Evolutionary conservation across 2,113 vertebrate species (phyloP), one percentile per base, ranked within the genome.

Genomic region (Sprattus sprattus): DNA sequence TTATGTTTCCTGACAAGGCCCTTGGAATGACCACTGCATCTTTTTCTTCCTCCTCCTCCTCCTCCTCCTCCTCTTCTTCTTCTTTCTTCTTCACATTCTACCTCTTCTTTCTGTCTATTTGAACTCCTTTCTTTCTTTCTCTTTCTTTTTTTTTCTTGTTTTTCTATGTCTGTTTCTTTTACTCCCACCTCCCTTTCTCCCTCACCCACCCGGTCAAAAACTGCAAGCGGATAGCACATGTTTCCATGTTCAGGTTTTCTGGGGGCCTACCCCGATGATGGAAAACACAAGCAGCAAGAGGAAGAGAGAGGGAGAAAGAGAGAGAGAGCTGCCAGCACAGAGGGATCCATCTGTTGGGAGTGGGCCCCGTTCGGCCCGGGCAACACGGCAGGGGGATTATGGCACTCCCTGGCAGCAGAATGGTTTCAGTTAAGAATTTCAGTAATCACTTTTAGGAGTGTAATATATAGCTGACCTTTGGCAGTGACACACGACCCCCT

Each of bases 391-490:
- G 94, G 71, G 95, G 94, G 93, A 94, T 95, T 94, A 94, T 92
- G 95, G 93, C 94, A 95, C 94, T 94, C 95, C 94, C 94, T 94
- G 94, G 93, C 93, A 95, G 94, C 93, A 94, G 95, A 95, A 94
- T 95, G 95, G 94, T 95, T 96, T 95, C 93, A 96, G 95, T 95
- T 95, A 95, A 95, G 94, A 95, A 95, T 95, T 95, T 95, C 94
- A 95, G 94, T 95, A 95, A 95, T 95, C 94, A 95, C 95, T 96
- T 96, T 96, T 96, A 96, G 95, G 95, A 96, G 95, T 94, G 94
- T 95, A 95, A 96, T 96, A 96, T 95, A 96, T 95, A 94, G 94
- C 94, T 95, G 95, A 95, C 94, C 94, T 95, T 95, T 94, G 93
- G 93, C 95, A 94, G 94, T 92, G 93, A 94, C 94, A 95, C 95